Percentiles rank a stretch among this genome's conserved stretches.
phyloP scores from a whole-genome alignment of 1,140 invertebrate genomes.

The Orussus abietinus region DNA sequence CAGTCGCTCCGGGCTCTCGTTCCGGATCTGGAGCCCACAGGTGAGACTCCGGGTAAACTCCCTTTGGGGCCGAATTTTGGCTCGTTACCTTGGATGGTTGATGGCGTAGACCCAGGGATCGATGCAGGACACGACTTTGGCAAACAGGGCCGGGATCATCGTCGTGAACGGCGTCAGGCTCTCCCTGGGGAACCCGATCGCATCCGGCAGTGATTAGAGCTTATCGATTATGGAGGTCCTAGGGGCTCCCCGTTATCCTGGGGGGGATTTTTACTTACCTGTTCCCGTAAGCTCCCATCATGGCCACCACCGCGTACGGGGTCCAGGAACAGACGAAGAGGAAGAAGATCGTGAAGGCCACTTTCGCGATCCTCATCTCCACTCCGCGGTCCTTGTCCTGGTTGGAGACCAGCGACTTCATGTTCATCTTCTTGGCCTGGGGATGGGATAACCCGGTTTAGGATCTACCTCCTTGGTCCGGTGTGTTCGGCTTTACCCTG shows the following conservation, averaged over 20 bases:
- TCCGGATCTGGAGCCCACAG: no score
- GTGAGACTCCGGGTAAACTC: no score
- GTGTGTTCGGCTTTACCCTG: no score
- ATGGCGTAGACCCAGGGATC: constrained; percentile 78
- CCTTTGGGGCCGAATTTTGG: no score
- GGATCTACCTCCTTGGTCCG: no score
- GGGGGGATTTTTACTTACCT: constrained; percentile 52
- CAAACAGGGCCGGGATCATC: constrained; percentile 70
- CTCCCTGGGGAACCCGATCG: constrained; percentile 50
- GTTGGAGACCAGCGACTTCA: constrained; percentile 68
- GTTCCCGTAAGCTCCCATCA: constrained; percentile 72
- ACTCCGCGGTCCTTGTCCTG: constrained; percentile 65
- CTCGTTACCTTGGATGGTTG: constrained; percentile 74
- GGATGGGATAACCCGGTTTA: no score
- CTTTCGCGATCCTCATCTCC: constrained; percentile 72
- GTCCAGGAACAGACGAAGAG: constrained; percentile 73
- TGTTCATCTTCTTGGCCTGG: constrained; percentile 80
- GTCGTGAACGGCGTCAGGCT: constrained; percentile 64
- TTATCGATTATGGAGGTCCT: no score
- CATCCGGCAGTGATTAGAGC: no score
- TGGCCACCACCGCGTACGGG: constrained; percentile 67
- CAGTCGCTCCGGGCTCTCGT: no score
- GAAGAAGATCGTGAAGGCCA: constrained; percentile 72
- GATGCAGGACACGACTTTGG: constrained; percentile 70
- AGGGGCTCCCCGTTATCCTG: no score